phyloP scores from a whole-genome alignment of 2,888 invertebrate species.

The Macroteleia sp. region DNA sequence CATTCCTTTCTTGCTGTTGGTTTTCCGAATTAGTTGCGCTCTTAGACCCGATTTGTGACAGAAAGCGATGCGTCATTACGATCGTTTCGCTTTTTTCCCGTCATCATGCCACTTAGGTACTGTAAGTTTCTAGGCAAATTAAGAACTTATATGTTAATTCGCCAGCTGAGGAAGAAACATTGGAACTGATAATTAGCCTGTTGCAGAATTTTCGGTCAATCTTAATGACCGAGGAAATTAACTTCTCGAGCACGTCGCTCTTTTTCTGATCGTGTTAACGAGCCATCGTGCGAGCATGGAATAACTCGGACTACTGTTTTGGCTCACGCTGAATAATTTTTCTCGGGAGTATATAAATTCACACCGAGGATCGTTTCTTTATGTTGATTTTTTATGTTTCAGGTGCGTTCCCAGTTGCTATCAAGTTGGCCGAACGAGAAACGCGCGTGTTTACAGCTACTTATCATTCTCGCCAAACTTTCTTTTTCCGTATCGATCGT shows the following conservation, averaged over 20 bases:
- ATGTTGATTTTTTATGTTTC: conserved; percentile 9
- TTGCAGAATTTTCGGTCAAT: neutral
- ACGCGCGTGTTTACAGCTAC: conserved; percentile 18
- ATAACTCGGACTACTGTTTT: neutral
- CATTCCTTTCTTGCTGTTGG: neutral
- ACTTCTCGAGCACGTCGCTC: neutral
- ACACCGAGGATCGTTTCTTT: neutral
- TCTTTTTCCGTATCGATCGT: conserved; percentile 40
- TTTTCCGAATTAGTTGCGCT: conserved; percentile 25
- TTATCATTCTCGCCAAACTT: conserved; percentile 38
- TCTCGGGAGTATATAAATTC: conserved; percentile 3
- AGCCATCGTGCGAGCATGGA: too few species aligned
- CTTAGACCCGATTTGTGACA: conserved; percentile 4
- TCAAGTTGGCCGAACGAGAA: conserved; percentile 26
- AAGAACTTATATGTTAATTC: conserved; percentile 8
- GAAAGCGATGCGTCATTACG: conserved; percentile 10
- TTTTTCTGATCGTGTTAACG: neutral
- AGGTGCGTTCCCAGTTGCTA: neutral
- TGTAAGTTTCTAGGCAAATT: neutral
- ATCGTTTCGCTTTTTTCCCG: neutral
- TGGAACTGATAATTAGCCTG: neutral
- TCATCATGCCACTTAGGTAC: neutral
- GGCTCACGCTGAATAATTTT: neutral
- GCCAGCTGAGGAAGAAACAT: neutral
- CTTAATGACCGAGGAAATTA: neutral